Evolutionary conservation across 1,140 invertebrate genomes (phyloP).

Genomic region (Thaumatotibia leucotreta): DNA sequence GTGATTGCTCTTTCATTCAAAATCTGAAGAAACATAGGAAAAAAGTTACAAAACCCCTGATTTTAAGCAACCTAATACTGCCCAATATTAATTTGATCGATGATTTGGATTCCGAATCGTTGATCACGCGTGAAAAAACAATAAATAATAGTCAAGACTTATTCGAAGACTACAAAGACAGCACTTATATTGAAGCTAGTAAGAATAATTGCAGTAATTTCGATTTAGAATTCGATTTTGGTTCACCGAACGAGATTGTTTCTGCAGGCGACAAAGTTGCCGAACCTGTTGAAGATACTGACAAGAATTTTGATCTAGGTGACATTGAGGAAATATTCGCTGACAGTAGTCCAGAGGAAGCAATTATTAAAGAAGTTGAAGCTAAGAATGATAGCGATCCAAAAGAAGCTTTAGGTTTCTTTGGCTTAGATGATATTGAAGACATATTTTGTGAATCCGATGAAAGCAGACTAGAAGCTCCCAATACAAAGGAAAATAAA

Average conservation of each 20-base stretch:
- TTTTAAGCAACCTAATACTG: conserved; percentile 31
- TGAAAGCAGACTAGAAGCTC: conserved; percentile 30
- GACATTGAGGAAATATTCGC: conserved; percentile 67
- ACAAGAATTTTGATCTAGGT: conserved; percentile 55
- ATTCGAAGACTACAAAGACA: conserved; percentile 13
- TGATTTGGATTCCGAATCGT: conserved; percentile 34
- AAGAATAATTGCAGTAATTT: conserved; percentile 21
- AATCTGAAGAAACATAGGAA: conserved; percentile 26
- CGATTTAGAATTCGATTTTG: conserved; percentile 25
- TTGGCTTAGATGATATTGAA: conserved; percentile 62
- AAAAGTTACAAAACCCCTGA: conserved; percentile 18
- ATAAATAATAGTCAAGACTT: conserved; percentile 13
- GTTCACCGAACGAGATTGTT: conserved; percentile 19
- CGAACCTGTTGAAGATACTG: conserved; percentile 10
- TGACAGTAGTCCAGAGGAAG: conserved; percentile 39
- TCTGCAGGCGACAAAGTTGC: conserved; percentile 18
- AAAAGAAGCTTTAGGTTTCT: conserved; percentile 53
- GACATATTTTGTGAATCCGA: conserved; percentile 66
- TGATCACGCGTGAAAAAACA: conserved; percentile 30
- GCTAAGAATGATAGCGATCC: conserved; percentile 27
- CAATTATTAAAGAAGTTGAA: conserved; percentile 14
- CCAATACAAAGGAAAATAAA: conserved; percentile 17
- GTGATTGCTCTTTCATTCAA: conserved; percentile 40
- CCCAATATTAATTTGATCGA: conserved; percentile 52
- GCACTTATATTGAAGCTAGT: background rate